Percentiles rank a stretch among this genome's conserved stretches.
Conservation (phyloP, 2,797 vertebrate genomes). For the Crocodylus rhombifer region DNA sequence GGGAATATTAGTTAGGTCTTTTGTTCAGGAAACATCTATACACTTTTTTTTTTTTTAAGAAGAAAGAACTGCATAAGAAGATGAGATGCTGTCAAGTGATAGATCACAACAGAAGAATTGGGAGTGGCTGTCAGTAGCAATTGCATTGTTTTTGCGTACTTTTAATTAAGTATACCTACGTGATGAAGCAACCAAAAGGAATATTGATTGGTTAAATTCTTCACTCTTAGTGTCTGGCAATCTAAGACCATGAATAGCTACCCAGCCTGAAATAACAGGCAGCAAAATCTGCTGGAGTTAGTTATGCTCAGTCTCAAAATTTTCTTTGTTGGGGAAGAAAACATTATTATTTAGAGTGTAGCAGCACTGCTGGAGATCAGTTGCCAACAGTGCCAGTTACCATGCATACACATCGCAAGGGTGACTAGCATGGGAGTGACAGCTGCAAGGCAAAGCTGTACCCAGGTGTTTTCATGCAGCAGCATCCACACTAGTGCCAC, state of each 20-base stretch:
- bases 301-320: not conserved
- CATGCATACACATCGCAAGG: not conserved
- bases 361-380: not conserved
- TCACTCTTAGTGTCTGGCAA: not conserved
- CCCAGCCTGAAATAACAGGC: not conserved
- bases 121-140: slow-evolving; percentile 49
- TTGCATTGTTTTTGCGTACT: slow-evolving; percentile 13
- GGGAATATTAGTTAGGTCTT: slow-evolving; percentile 53
- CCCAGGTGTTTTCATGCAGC: not conserved
- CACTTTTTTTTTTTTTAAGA: slow-evolving; percentile 16
- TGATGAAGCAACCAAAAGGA: not conserved
- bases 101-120: slow-evolving; percentile 66
- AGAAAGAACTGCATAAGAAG: slow-evolving; percentile 40
- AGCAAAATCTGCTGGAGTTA: not conserved
- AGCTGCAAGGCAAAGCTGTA: not conserved
- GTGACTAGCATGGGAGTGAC: not conserved
- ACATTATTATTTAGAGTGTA: not conserved
- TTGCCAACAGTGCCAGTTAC: not conserved
- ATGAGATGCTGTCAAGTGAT: slow-evolving; percentile 74
- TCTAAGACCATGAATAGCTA: not conserved
- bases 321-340: not conserved
- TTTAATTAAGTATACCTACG: not conserved
- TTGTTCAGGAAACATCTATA: slow-evolving; percentile 72
- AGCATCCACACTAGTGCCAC: not conserved
- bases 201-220: not conserved